phyloP scores from a whole-genome alignment of 2,113 vertebrate genomes.

The Eurystomus gularis region DNA sequence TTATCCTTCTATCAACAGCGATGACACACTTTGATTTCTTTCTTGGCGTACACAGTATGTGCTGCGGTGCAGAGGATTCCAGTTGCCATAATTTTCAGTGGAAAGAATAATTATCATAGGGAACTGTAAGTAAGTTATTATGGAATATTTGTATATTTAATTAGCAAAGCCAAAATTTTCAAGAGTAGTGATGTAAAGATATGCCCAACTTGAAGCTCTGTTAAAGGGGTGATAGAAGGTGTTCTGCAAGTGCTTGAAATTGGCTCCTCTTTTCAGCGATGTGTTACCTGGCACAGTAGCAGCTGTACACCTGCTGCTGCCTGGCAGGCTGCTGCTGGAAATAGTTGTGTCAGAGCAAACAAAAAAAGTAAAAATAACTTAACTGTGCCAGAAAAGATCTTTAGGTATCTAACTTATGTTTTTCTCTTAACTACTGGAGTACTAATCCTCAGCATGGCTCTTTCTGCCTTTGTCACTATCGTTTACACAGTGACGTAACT shows the following conservation, averaged over 20 bases:
- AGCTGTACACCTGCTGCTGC: not conserved
- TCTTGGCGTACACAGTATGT: not conserved
- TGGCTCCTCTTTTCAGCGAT: not conserved
- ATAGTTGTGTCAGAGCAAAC: not conserved
- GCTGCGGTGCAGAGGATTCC: conserved; percentile 27
- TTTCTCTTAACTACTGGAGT: not conserved
- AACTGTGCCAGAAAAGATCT: not conserved
- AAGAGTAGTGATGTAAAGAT: not conserved
- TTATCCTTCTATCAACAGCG: conserved; percentile 66
- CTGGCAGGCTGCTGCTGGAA: not conserved
- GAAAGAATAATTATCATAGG: conserved; percentile 14
- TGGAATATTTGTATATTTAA: not conserved
- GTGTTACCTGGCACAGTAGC: not conserved
- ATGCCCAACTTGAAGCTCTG: not conserved
- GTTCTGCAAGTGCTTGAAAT: not conserved
- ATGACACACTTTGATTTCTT: conserved; percentile 58
- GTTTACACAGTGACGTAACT: not conserved
- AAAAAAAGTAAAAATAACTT: not conserved
- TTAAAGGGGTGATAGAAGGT: not conserved
- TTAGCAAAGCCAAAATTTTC: not conserved
- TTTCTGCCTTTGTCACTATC: not conserved
- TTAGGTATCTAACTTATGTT: not conserved
- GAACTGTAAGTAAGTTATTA: conserved; percentile 10
- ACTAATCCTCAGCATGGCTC: not conserved
- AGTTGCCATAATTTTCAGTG: conserved; percentile 21